Conservation (phyloP, 2,113 vertebrate genomes). For the Megaceryle torquata region DNA sequence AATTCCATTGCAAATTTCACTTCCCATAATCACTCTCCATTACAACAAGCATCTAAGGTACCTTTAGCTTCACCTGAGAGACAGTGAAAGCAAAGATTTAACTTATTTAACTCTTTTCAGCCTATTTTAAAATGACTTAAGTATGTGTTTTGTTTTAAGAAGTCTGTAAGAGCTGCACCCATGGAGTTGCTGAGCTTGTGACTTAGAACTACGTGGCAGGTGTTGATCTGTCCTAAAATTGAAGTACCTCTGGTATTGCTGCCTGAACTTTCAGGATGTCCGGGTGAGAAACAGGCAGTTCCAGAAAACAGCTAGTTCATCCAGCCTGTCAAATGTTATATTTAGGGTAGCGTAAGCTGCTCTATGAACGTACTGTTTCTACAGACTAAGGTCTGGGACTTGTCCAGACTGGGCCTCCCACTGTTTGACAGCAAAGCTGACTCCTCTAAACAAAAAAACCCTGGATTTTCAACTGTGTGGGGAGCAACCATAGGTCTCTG, state of each 20-base stretch:
- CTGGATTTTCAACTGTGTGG: neutral
- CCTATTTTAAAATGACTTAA: neutral
- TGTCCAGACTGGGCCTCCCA: neutral
- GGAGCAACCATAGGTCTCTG: neutral
- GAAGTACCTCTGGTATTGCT: neutral
- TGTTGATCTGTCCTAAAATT: neutral
- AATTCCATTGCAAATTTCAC: constrained; percentile 8
- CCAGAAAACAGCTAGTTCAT: neutral
- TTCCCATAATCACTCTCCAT: constrained; percentile 18
- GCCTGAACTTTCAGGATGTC: neutral
- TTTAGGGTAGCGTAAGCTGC: neutral
- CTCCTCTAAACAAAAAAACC: neutral
- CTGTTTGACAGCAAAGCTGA: neutral
- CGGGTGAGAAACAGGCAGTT: neutral
- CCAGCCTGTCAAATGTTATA: neutral
- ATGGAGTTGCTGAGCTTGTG: neutral
- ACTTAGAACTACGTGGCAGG: neutral
- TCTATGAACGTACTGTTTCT: neutral
- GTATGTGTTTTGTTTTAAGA: neutral
- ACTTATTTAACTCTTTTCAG: neutral
- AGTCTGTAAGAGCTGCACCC: neutral
- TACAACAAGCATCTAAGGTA: neutral
- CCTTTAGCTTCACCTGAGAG: neutral
- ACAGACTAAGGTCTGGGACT: neutral
- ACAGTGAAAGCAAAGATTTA: neutral